Percentiles rank a stretch among this genome's conserved stretches.
These are phyloP conservation scores for Shargacucullia verbasci DNA, from an alignment of 2,888 invertebrate species.

Conservation along the genomic window DNA sequence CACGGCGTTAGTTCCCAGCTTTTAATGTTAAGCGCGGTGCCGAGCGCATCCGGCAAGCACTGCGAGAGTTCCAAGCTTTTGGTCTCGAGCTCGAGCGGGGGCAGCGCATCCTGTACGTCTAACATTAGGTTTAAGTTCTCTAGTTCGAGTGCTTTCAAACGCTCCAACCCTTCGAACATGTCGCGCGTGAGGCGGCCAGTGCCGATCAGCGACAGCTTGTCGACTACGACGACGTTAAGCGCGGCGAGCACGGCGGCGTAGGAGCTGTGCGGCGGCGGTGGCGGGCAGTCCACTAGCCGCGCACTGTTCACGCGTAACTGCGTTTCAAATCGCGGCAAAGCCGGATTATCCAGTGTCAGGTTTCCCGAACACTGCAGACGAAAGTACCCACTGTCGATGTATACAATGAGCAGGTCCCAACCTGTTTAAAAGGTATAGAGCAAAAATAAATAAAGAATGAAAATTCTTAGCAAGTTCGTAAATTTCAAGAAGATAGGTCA, in stretches of 20 bases:
- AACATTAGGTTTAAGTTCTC: no score
- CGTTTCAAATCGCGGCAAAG: conserved; percentile 38
- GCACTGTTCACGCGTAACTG: conserved; percentile 24
- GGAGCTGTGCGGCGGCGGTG: conserved; percentile 30
- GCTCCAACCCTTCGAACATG: no score
- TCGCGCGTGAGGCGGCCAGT: no score
- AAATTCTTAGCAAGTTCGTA: no score
- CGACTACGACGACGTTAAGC: conserved; percentile 29
- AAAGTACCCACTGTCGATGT: conserved; percentile 34
- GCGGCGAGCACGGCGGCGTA: conserved; percentile 25
- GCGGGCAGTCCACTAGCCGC: conserved; percentile 17
- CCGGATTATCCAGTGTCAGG: conserved; percentile 41
- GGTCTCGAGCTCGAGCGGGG: background rate
- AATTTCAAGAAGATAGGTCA: no score
- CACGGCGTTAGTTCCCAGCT: conserved; percentile 5
- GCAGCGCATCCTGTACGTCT: no score
- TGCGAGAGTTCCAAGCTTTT: conserved; percentile 5
- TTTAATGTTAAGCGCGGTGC: conserved; percentile 14
- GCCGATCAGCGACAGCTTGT: background rate
- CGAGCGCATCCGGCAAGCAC: conserved; percentile 29
- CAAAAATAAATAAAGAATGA: background rate
- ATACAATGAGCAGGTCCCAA: conserved; percentile 20
- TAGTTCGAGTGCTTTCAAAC: no score
- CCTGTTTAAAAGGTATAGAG: conserved; percentile 18
- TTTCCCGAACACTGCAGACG: conserved; percentile 21